A percentile compares a stretch with the other conserved stretches of the same genome.
Evolutionary conservation across 2,113 vertebrate species (phyloP).

Genomic region (Melanerpes aurifrons): DNA sequence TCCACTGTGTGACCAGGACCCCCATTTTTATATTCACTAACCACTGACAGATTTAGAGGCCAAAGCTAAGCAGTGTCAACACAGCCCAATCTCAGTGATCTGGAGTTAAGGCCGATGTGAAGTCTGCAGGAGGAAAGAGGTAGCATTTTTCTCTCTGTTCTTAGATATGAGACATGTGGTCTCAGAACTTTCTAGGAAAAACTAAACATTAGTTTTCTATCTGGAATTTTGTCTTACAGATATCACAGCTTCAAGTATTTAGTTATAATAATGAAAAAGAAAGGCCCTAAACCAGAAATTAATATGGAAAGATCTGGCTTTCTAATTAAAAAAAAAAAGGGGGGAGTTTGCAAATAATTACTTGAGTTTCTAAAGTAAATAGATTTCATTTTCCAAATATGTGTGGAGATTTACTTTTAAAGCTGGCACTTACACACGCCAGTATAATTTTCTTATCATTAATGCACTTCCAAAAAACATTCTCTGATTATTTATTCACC

Average conservation of each 20-base stretch:
- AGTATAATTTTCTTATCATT: background rate
- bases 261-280: background rate
- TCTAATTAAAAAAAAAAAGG: background rate
- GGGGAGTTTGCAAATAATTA: background rate
- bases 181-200: background rate
- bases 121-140: background rate
- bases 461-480: background rate
- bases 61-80: background rate
- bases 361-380: background rate
- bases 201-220: background rate
- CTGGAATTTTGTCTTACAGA: background rate
- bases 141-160: background rate
- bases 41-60: background rate
- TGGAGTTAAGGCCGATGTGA: background rate
- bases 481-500: background rate
- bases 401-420: background rate
- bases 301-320: background rate
- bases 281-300: background rate
- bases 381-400: background rate
- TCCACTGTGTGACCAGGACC: background rate
- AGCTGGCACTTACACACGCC: background rate
- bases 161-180: background rate
- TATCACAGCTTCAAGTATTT: background rate
- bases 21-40: background rate
- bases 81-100: background rate